These are phyloP conservation scores for Condylostylus longicornis DNA, from an alignment of 1,140 invertebrate genomes.

Conservation along the genomic window DNA sequence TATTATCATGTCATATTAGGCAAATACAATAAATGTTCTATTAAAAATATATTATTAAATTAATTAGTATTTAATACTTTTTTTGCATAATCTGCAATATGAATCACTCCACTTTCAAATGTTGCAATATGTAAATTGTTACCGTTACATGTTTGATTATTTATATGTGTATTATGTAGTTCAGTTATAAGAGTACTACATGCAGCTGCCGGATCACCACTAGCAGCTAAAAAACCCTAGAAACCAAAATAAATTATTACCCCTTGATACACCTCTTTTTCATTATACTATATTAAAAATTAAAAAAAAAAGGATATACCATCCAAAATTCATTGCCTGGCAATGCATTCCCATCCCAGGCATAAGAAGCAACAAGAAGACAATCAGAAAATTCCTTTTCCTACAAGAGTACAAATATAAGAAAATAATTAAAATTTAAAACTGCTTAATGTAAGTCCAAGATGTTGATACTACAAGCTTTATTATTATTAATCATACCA, in stretches of 20 bases:
- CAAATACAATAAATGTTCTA: too few relatives aligned
- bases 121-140: not conserved
- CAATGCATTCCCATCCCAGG: conserved; percentile 50
- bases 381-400: not conserved
- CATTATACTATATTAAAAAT: too few relatives aligned
- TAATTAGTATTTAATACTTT: too few relatives aligned
- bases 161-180: not conserved
- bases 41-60: too few relatives aligned
- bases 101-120: not conserved
- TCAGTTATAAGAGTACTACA: not conserved
- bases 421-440: too few relatives aligned
- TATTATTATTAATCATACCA: not conserved
- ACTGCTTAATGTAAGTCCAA: too few relatives aligned
- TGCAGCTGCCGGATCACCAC: not conserved
- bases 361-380: conserved; percentile 41
- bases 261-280: too few relatives aligned
- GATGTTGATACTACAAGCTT: too few relatives aligned
- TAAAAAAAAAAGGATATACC: conserved; percentile 6
- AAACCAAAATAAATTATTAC: too few relatives aligned
- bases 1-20: too few relatives aligned
- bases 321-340: conserved; percentile 46
- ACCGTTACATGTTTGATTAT: not conserved
- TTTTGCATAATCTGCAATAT: not conserved
- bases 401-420: conserved; percentile 12
- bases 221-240: not conserved